Evolutionary conservation across 2,797 vertebrate genomes (phyloP), one percentile per base, ranked within the genome.

Genomic region (Alcedo quadribrachys): DNA sequence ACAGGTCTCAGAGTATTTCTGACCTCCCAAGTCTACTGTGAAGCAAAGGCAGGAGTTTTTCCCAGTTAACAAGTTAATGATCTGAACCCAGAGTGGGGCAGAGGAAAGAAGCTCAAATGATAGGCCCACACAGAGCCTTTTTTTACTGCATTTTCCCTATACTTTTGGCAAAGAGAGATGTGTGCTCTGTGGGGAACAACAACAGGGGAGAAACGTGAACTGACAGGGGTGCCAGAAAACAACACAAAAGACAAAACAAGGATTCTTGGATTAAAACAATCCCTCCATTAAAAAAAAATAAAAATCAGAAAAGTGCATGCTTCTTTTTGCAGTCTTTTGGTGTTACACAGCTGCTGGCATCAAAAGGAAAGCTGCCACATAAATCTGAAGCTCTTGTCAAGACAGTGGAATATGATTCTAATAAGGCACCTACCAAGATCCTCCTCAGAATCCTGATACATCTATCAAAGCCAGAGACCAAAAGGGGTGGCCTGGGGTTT

Each of bases 391-490:
- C 30, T 74, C 58, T 80, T 91, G 53, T 90, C 75, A 94, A 86
- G 78, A 65, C 15, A 6, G 32, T 75, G 79, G n/a, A 89, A 68
- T 88, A 91, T 89, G 91, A 78, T 81, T 96, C 68, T 89, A 89
- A 78, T 71, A 87, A 77, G 75, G 32, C 32, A 71, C 58, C 75
- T 71, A 85, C 71, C 22, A 9, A 37, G 33, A 81, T 53, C 58
- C 25, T 68, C 82, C 92, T 62, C 68, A 62, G 46, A 82, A 86
- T 71, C 83, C 61, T 54, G 63, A 92, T 50, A n/a, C 42, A 89
- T 66, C 40, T 42, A 27, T 90, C 85, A 93, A 91, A 90, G 35
- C 61, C 73, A 43, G 63, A 79, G 57, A 58, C 27, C 57, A 40
- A 74, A 88, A 84, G 51, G 33, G 16, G 37, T 32, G 40, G 6